Base-by-base conservation (phyloP, 2,113 vertebrate genomes). In the Leucopternis melanops region DNA sequence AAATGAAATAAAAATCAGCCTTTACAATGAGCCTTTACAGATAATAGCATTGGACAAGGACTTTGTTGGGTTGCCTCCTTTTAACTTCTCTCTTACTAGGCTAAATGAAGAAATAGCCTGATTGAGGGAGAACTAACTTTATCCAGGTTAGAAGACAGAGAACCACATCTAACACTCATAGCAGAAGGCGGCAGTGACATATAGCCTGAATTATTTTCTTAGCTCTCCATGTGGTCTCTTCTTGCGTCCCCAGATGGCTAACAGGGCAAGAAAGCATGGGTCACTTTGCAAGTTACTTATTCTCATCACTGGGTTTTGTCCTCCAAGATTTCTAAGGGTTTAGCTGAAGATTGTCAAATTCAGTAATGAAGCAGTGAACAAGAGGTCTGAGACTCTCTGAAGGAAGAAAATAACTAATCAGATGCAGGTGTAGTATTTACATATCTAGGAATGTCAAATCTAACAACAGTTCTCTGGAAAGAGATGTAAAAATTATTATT, bases 1-100 rank as follows among this genome's bases (percentile, higher is more conserved):
- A 97, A 92, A 78, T 96, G 90, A 94, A 97, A 89, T 96, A 93
- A 96, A 96, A 97, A 97, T 90, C 72, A 93, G 55, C 66, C 81
- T 96, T 96, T 94, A 92, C 86, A 96, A 81, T 93, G 59, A 95
- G 89, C 74, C 86, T 86, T 93, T 87, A 83, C 57, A 95, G 95
- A 95, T 96, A 96, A 95, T 95, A 94, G 90, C 4, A 4, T 63
- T 94, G 88, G 91, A 80, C 49, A 89, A 83, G 52, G 75, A 95
- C 96, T 97, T 96, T 97, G 94, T 72, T 92, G 89, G 67, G 86
- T 97, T 91, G 45, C 20, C 71, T 97, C 75, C 84, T 97, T 97
- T 95, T 86, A 96, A 96, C 75, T 79, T 90, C 42, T n/a, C 88
- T 97, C 90, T 94, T 92, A 95, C 90, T 71, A 93, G 81, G 94